phyloP scores from a whole-genome alignment of 2,797 vertebrate genomes.

The Rhadinocentrus ornatus region DNA sequence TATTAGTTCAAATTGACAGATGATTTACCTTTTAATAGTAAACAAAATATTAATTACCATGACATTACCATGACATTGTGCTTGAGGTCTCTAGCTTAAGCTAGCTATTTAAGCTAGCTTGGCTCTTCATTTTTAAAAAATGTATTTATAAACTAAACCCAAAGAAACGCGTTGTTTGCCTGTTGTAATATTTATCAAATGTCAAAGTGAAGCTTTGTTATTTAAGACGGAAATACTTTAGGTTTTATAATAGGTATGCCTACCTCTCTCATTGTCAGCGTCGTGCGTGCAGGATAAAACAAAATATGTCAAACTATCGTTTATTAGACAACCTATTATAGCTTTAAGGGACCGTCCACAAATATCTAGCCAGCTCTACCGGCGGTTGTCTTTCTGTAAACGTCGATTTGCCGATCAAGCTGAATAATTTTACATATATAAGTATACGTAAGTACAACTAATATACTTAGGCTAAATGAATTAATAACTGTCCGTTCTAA shows the following conservation, averaged over 20 bases:
- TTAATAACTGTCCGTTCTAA: fast-evolving
- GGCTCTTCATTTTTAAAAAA: neutral
- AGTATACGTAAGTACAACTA: no score
- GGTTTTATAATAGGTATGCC: neutral
- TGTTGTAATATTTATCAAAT: neutral
- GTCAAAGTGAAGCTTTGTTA: neutral
- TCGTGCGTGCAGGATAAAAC: neutral
- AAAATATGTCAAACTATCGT: neutral
- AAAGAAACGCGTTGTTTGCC: no score
- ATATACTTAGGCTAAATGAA: fast-evolving
- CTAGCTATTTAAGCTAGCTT: neutral
- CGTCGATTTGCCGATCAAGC: fast-evolving
- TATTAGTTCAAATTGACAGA: neutral
- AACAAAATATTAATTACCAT: no score
- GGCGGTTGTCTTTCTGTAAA: fast-evolving
- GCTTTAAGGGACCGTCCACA: constrained; percentile 7
- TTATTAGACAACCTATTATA: neutral
- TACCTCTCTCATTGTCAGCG: constrained; percentile 10
- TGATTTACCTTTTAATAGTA: no score
- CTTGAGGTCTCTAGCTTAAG: no score
- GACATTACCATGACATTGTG: no score
- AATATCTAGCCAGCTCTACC: neutral
- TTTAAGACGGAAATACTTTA: neutral
- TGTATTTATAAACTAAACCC: neutral
- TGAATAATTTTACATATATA: fast-evolving